Percentiles rank a stretch among this genome's conserved stretches.
phyloP scores from a whole-genome alignment of 1,140 invertebrate species.

The Brachystomella parvula region DNA sequence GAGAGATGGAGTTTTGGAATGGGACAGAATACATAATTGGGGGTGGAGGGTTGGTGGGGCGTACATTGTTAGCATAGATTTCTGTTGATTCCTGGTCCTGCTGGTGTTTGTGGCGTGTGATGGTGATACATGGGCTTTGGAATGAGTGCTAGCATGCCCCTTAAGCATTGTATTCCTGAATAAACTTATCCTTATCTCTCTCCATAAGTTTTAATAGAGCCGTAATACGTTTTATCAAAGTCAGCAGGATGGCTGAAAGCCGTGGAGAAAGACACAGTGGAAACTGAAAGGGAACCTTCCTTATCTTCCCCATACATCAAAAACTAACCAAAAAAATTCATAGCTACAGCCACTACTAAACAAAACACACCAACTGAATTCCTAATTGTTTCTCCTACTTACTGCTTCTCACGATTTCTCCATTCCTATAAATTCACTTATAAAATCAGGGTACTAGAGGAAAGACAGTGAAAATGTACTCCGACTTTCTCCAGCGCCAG shows the following conservation, averaged over 20 bases:
- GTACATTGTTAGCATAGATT: neutral
- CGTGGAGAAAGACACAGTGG: neutral
- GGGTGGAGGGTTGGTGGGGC: too few species aligned
- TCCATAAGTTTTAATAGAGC: constrained; percentile 29
- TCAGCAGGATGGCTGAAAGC: constrained; percentile 14
- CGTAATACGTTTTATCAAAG: constrained; percentile 32
- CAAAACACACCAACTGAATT: constrained; percentile 25
- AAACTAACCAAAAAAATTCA: too few species aligned
- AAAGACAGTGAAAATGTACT: too few species aligned
- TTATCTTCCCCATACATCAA: too few species aligned
- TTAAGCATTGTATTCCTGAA: neutral
- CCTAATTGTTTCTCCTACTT: constrained; percentile 21
- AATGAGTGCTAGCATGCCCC: neutral
- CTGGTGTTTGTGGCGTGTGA: neutral
- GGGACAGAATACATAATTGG: too few species aligned
- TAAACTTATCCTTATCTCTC: constrained; percentile 17
- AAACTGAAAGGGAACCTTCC: too few species aligned
- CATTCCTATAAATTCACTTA: too few species aligned
- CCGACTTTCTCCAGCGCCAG: too few species aligned
- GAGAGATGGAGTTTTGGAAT: too few species aligned
- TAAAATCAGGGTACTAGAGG: too few species aligned
- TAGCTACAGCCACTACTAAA: too few species aligned
- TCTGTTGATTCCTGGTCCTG: neutral
- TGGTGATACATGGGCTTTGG: neutral
- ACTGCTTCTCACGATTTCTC: too few species aligned